A percentile compares a stretch with the other conserved stretches of the same genome.
These are phyloP conservation scores for Pachliopta kotzebuea DNA, from an alignment of 2,888 invertebrate genomes.

Conservation along the genomic window DNA sequence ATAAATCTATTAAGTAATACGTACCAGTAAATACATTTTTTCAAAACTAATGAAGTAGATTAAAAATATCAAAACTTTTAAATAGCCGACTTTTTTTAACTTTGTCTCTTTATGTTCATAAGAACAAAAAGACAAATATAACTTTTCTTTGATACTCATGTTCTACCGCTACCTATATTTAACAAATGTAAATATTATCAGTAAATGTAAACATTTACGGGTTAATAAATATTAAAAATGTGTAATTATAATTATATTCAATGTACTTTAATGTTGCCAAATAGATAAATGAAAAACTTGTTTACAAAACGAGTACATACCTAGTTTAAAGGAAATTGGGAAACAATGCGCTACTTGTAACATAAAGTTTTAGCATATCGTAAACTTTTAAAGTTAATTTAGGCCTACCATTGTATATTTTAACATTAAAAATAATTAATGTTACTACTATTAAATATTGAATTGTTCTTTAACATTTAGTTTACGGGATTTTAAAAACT, in stretches of 20 bases:
- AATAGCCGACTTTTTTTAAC: no score
- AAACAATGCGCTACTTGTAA: slow-evolving; percentile 78
- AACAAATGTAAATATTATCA: slow-evolving; percentile 11
- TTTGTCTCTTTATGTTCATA: no score
- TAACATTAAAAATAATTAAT: neutral
- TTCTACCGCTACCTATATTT: slow-evolving; percentile 1
- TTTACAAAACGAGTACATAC: slow-evolving; percentile 17
- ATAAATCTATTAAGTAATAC: no score
- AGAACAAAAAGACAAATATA: no score
- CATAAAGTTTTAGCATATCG: slow-evolving; percentile 64
- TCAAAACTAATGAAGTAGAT: no score
- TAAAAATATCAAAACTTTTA: no score
- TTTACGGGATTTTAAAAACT: neutral
- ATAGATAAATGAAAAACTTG: neutral
- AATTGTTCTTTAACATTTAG: neutral
- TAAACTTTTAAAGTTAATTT: slow-evolving; percentile 38
- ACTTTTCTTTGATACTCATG: neutral
- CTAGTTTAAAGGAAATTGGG: slow-evolving; percentile 53
- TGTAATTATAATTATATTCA: neutral
- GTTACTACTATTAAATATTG: neutral
- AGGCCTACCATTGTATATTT: slow-evolving; percentile 1
- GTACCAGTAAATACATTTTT: no score
- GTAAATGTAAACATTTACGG: no score
- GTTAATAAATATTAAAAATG: neutral
- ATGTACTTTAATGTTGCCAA: slow-evolving; percentile 26